Evolutionary conservation across 2,797 vertebrate genomes (phyloP).

Genomic region (Anguilla marmorata): DNA sequence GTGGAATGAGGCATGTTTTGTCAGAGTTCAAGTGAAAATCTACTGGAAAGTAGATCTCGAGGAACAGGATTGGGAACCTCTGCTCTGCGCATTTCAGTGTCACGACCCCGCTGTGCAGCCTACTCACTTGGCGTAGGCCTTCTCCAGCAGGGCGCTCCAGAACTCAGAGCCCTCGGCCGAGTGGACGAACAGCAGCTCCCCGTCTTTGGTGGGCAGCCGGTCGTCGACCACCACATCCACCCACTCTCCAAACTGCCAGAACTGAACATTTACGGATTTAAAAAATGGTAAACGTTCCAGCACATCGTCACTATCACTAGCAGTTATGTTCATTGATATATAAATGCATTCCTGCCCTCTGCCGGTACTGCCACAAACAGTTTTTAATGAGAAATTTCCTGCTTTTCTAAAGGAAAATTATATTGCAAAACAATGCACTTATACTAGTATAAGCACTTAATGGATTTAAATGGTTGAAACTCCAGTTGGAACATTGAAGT

Average conservation of each 20-base stretch:
- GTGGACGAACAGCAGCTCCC: constrained; percentile 83
- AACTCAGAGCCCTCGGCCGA: constrained; percentile 76
- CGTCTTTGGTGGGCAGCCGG: constrained; percentile 71
- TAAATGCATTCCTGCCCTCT: neutral
- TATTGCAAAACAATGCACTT: neutral
- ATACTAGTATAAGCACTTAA: neutral
- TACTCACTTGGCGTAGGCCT: constrained; percentile 85
- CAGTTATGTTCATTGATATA: too few species aligned
- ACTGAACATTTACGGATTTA: constrained; percentile 56
- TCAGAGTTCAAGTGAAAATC: too few species aligned
- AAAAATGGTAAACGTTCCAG: neutral
- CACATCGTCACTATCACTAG: neutral
- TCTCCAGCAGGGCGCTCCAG: constrained; percentile 87
- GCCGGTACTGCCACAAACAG: neutral
- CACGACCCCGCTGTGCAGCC: neutral
- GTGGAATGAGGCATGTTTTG: too few species aligned
- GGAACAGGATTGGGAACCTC: too few species aligned
- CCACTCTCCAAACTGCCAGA: constrained; percentile 91
- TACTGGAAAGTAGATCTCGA: too few species aligned
- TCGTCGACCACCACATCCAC: constrained; percentile 85
- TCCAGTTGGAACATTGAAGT: neutral
- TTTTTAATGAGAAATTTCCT: neutral
- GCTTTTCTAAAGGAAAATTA: neutral
- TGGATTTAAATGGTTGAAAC: neutral
- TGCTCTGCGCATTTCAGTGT: neutral